Base-by-base conservation (phyloP, 2,113 vertebrate species). In the Pimephales promelas region DNA sequence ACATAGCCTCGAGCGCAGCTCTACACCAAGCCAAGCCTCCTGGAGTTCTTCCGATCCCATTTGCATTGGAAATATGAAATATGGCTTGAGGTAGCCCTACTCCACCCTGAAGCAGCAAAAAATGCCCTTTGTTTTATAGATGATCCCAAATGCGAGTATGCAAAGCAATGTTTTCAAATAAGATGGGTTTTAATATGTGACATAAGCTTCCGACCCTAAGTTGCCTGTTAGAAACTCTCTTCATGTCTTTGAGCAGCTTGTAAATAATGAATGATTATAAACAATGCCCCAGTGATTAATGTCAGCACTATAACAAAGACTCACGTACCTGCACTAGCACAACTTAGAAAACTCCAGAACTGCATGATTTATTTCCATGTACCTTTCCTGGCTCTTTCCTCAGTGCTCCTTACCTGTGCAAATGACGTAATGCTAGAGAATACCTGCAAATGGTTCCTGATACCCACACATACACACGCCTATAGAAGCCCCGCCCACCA, bases 311-410 rank as follows among this genome's bases (percentile, higher is more conserved):
- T 11, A 64, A 62, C 13, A 20, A 47, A 43, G 64, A 68, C 7
- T 11, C 31, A 83, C 85, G 72, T 87, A 88, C 88, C 88, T 87
- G 77, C 83, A 76, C 49, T 83, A 72, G 62, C 36, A 82, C 88
- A 88, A 54, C 83, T 87, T 68, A 88, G 20, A 14, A 88, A 83
- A 74, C 81, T 88, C 88, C 85, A 87, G 26, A 87, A 88, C 88
- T 88, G 88, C 88, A 88, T 88, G 72, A 73, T 87, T 72, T 72
- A 26, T 11, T 85, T 66, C 84, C 71, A 77, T 85, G 77, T 74
- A 86, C 52, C 31, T 66, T 20, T 20, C 64, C 18, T 62, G 28
- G 2, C 76, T 66, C 28, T 56, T 45, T 81, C 34, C 40, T 81
- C 31, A 13, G 20, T 16, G 43, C 47, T 31, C 45, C 20, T 72